phyloP scores from a whole-genome alignment of 1,140 invertebrate species.

The Drosophila kohkoa region DNA sequence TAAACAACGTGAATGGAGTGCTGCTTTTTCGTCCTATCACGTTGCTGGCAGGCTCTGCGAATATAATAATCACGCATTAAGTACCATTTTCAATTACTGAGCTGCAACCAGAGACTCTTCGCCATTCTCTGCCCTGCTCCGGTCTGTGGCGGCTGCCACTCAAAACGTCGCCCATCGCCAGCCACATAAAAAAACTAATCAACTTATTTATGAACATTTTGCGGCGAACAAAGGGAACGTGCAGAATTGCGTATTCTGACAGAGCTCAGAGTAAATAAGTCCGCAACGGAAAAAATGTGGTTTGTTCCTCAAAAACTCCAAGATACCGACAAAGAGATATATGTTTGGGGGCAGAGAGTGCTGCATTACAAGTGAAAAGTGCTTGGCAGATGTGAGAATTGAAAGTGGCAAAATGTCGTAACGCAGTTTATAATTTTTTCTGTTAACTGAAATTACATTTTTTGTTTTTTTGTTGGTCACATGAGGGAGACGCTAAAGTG shows the following conservation, averaged over 20 bases:
- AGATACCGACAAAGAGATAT: constrained; percentile 23
- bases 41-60: constrained; percentile 56
- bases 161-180: constrained; percentile 61
- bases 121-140: not conserved
- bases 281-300: constrained; percentile 16
- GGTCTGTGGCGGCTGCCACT: constrained; percentile 50
- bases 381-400: constrained; percentile 22
- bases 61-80: constrained; percentile 80
- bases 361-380: constrained; percentile 17
- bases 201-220: constrained; percentile 83
- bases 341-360: constrained; percentile 1
- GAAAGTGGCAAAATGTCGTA: constrained; percentile 49
- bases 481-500: constrained; percentile 23
- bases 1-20: constrained; percentile 46
- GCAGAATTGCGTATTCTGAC: constrained; percentile 73
- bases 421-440: constrained; percentile 72
- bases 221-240: constrained; percentile 76
- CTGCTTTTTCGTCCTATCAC: constrained; percentile 62
- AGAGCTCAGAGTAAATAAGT: constrained; percentile 50
- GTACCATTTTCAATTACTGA: constrained; percentile 78
- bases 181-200: constrained; percentile 81
- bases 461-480: not conserved
- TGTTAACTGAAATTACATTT: constrained; percentile 68
- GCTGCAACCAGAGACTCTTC: constrained; percentile 18
- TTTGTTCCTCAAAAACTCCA: not conserved